phyloP scores from a whole-genome alignment of 2,113 vertebrate genomes.

The Echinops telfairi region DNA sequence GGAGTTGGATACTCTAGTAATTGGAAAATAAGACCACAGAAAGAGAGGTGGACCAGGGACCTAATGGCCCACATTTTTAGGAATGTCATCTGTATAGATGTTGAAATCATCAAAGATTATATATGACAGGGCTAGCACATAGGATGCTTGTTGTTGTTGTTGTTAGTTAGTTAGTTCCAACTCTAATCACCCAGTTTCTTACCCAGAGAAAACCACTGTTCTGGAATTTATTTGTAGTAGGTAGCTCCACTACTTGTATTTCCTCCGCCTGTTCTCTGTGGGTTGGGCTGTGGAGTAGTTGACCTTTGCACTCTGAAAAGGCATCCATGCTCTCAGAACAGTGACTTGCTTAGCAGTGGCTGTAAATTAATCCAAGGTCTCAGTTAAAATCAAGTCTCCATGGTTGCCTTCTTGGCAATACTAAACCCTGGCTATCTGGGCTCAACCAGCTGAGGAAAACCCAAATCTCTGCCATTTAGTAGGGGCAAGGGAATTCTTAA shows the following conservation, averaged over 20 bases:
- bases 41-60: background rate
- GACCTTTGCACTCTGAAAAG: background rate
- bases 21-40: background rate
- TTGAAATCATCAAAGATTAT: background rate
- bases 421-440: constrained; percentile 7
- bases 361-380: background rate
- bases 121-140: background rate
- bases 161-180: background rate
- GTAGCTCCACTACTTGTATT: background rate
- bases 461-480: background rate
- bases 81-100: background rate
- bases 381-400: background rate
- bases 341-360: background rate
- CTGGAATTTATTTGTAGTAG: background rate
- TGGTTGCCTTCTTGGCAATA: background rate
- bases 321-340: background rate
- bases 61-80: background rate
- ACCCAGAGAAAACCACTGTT: background rate
- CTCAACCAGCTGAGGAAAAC: background rate
- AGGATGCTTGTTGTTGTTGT: background rate
- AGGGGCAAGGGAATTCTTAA: background rate
- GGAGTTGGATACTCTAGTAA: background rate
- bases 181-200: background rate
- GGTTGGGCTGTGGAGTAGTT: background rate
- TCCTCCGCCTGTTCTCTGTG: background rate